Evolutionary conservation across 2,113 vertebrate genomes (phyloP).

Genomic region (Zeus faber): DNA sequence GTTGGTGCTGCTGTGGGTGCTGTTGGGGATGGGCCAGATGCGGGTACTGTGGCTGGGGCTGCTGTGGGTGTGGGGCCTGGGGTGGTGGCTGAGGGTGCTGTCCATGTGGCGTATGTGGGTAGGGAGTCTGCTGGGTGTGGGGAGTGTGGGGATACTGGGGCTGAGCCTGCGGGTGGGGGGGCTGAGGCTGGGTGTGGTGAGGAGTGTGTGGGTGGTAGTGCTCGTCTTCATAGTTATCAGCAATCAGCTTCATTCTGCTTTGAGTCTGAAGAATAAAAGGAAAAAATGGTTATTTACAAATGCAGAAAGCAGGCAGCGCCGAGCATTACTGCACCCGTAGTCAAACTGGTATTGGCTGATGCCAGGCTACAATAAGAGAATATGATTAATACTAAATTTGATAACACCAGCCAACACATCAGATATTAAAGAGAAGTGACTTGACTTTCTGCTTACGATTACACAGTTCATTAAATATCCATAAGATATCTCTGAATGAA

Average conservation of each 20-base stretch:
- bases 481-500: no score
- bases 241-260: slow-evolving; percentile 96
- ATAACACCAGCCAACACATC: no score
- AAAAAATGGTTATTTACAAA: not conserved
- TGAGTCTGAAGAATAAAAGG: slow-evolving; percentile 85
- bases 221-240: slow-evolving; percentile 95
- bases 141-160: slow-evolving; percentile 80
- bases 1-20: slow-evolving; percentile 33
- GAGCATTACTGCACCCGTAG: no score
- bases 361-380: no score
- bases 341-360: no score
- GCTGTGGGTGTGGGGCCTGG: slow-evolving; percentile 71
- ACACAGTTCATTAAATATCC: no score
- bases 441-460: no score
- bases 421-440: no score
- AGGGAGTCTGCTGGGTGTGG: slow-evolving; percentile 27
- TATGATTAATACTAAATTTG: no score
- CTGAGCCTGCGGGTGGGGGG: slow-evolving; percentile 84
- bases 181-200: slow-evolving; percentile 83
- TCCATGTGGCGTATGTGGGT: slow-evolving; percentile 36
- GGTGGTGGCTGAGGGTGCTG: slow-evolving; percentile 56
- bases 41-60: slow-evolving; percentile 32
- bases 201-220: slow-evolving; percentile 89
- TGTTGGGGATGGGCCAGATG: slow-evolving; percentile 13
- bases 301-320: not conserved